Percentiles rank a stretch among this genome's conserved stretches.
Evolutionary conservation across 2,888 invertebrate species (phyloP).

Genomic region (Parnassius mnemosyne): DNA sequence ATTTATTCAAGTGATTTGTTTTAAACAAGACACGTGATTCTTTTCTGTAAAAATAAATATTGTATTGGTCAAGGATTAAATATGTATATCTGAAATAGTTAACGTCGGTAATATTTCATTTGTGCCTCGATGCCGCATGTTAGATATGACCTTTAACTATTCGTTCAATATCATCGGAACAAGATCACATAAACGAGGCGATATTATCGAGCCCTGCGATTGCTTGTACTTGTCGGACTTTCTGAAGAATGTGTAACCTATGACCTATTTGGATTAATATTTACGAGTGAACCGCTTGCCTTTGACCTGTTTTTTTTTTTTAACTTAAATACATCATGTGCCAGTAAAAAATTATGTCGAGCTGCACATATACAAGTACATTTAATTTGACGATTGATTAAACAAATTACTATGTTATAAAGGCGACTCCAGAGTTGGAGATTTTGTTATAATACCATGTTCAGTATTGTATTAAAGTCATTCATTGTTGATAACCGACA

Average conservation of each 20-base stretch:
- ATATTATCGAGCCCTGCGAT: conserved; percentile 46
- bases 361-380: no score
- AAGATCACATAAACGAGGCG: conserved; percentile 55
- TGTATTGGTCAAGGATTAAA: conserved; percentile 26
- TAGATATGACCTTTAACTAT: conserved; percentile 62
- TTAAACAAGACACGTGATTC: conserved; percentile 19
- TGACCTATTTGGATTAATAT: conserved; percentile 24
- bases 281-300: conserved; percentile 12
- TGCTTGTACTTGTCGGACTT: conserved; percentile 35
- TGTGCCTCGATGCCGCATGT: conserved; percentile 58
- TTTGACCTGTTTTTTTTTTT: conserved; percentile 1
- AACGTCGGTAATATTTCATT: conserved; percentile 59
- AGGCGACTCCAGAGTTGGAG: no score
- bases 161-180: conserved; percentile 60
- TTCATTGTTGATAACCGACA: no score
- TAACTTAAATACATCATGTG: not conserved
- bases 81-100: conserved; percentile 49
- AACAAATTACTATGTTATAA: no score
- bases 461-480: no score
- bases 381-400: no score
- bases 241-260: conserved; percentile 25
- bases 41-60: conserved; percentile 24
- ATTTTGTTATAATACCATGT: no score
- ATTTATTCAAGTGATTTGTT: conserved; percentile 7
- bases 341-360: no score